Conservation (phyloP, 2,888 invertebrate species). For the Criorhina ranunculi region DNA sequence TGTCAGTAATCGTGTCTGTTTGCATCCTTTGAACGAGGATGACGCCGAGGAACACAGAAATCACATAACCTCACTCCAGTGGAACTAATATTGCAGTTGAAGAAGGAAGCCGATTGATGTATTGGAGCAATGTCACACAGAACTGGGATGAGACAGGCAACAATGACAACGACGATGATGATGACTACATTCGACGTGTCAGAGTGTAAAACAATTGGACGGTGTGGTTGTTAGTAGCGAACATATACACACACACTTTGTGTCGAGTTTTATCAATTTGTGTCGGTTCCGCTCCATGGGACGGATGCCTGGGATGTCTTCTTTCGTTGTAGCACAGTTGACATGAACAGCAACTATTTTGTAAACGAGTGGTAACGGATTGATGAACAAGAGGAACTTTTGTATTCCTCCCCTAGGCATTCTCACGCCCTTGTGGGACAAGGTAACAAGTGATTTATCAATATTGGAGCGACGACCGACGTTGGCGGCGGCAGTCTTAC, state of each 20-base stretch:
- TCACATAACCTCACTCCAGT: neutral
- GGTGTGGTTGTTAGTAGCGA: conserved; percentile 28
- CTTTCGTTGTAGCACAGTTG: conserved; percentile 2
- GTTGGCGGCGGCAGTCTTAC: neutral
- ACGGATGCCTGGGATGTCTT: neutral
- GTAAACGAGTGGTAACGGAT: conserved; percentile 14
- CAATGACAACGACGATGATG: conserved; percentile 3
- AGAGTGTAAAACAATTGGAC: conserved; percentile 48
- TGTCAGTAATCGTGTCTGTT: conserved; percentile 22
- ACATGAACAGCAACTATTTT: conserved; percentile 13
- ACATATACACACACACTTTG: conserved; percentile 15
- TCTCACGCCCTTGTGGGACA: neutral
- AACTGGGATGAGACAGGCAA: conserved; percentile 1
- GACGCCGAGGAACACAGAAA: neutral
- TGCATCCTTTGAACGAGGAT: neutral
- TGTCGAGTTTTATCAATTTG: conserved; percentile 35
- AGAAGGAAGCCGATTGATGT: conserved; percentile 18
- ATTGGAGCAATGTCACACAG: conserved; percentile 34
- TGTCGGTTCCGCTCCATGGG: neutral
- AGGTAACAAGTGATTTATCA: conserved; percentile 18
- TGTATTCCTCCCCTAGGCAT: neutral
- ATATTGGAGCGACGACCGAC: conserved; percentile 15
- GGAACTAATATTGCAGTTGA: conserved; percentile 20
- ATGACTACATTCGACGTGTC: conserved; percentile 35
- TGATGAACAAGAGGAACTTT: conserved; percentile 20